Evolutionary conservation across 1,140 invertebrate genomes (phyloP), one percentile per base, ranked within the genome.

Genomic region (Acyrthosiphon pisum): DNA sequence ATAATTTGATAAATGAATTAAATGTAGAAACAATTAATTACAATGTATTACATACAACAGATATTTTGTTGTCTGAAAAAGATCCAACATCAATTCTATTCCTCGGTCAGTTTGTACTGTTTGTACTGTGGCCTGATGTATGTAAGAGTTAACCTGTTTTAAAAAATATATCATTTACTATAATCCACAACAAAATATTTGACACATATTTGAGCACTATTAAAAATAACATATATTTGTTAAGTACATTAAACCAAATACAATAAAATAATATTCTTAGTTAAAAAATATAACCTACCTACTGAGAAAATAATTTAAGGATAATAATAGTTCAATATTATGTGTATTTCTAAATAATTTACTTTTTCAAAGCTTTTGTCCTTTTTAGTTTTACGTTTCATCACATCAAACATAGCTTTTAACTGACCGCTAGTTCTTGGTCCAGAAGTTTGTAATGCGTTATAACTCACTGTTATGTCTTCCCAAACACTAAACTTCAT

Each of bases 51-150:
- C 83, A 86, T 86, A 86, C 83, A 86, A 86, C 26, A 46, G 26
- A 86, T 86, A 86, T 46, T 86, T 86, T 86, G 83, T 86, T 86
- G 30, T 23, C 37, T 44, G 83, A 86, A 86, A 86, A 46, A 86
- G 83, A 86, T 46, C 83, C 0, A 86, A 1, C 83, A 86, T 86
- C 20, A 84, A 22, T 7, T 84, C 35, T 84, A 6, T 86, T 86
- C 46, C 83, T 26, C 83, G 6, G 2, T 86, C 41, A 44, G n/a
- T n/a, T n/a, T n/a, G n/a, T n/a, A n/a, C n/a, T n/a, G 83, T 44
- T 44, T 86, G 83, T 86, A 26, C 83, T 44, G 20, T 46, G 3
- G 83, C 4, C 22, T 86, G 41, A 86, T 23, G 26, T 46, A 44
- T 86, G 41, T 86, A 46, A 23, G 41, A 46, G 7, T 86, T 44